Conservation (phyloP, 1,140 invertebrate genomes). For the Papilio aristodemus region DNA sequence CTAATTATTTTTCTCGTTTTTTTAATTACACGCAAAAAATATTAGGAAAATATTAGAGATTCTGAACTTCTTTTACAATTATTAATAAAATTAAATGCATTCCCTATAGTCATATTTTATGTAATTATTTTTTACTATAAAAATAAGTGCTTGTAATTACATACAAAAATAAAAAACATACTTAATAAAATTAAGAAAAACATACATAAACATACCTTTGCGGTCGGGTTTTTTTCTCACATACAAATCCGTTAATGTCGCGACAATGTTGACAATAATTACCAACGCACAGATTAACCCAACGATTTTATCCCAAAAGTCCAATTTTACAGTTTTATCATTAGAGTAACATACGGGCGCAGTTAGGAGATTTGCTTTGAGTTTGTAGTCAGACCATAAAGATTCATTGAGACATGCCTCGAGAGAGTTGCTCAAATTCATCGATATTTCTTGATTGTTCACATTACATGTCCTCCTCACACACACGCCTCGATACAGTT, state of each 20-base stretch:
- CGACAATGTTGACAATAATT: conserved; percentile 43
- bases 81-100: too few relatives aligned
- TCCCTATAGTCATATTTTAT: background rate
- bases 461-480: conserved; percentile 9
- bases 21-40: too few relatives aligned
- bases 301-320: conserved; percentile 40
- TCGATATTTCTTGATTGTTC: background rate
- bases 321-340: conserved; percentile 36
- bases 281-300: conserved; percentile 39
- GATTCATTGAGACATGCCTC: conserved; percentile 47
- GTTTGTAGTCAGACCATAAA: conserved; percentile 42
- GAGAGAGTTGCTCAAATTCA: conserved; percentile 38
- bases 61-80: too few relatives aligned
- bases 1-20: too few relatives aligned
- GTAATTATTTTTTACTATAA: background rate
- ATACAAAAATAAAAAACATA: background rate
- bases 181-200: background rate
- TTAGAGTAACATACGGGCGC: conserved; percentile 37
- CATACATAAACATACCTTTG: conserved; percentile 34
- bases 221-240: conserved; percentile 24
- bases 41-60: too few relatives aligned
- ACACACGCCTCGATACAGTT: conserved; percentile 11
- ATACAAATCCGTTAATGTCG: conserved; percentile 44
- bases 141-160: background rate
- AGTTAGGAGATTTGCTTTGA: conserved; percentile 43